Percentiles rank a stretch among this genome's conserved stretches.
Conservation (phyloP, 1,140 invertebrate species). For the Nomia melanderi region DNA sequence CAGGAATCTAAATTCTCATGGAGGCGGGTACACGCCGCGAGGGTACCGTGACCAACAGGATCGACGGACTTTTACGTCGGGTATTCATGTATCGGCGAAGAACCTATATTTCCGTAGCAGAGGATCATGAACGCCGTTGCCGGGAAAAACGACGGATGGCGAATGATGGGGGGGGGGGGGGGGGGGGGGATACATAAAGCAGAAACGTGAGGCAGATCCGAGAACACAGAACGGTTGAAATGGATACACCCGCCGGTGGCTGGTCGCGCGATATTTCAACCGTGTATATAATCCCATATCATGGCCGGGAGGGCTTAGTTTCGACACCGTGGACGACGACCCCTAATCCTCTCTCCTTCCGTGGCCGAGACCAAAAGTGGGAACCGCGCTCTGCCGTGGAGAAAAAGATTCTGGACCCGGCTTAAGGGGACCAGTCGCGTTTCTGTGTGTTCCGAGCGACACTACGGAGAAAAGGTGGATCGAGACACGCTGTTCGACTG, state of each 20-base stretch:
- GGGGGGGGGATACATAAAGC: constrained; percentile 26
- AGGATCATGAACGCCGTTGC: constrained; percentile 3
- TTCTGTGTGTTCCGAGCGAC: constrained; percentile 10
- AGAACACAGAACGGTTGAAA: constrained; percentile 51
- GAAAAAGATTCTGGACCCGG: constrained; percentile 56
- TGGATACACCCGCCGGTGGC: constrained; percentile 46
- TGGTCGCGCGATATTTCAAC: constrained; percentile 72
- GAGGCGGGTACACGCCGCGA: neutral
- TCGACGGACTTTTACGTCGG: constrained; percentile 20
- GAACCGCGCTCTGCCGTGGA: constrained; percentile 33
- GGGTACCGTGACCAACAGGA: constrained; percentile 34
- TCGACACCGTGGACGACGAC: constrained; percentile 68
- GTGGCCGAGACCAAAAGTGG: constrained; percentile 52
- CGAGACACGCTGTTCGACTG: neutral
- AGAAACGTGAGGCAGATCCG: constrained; percentile 35
- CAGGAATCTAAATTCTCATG: constrained; percentile 17
- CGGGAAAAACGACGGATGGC: constrained; percentile 19
- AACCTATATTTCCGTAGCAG: constrained; percentile 13
- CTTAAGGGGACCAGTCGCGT: constrained; percentile 16
- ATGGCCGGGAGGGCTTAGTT: constrained; percentile 71
- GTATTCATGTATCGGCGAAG: neutral
- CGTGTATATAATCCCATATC: constrained; percentile 75
- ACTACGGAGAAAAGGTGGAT: constrained; percentile 19
- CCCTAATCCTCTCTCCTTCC: constrained; percentile 69
- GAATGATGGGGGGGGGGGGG: neutral